A percentile compares a stretch with the other conserved stretches of the same genome.
Evolutionary conservation across 2,797 vertebrate species (phyloP).

Genomic region (Centroberyx gerrardi): DNA sequence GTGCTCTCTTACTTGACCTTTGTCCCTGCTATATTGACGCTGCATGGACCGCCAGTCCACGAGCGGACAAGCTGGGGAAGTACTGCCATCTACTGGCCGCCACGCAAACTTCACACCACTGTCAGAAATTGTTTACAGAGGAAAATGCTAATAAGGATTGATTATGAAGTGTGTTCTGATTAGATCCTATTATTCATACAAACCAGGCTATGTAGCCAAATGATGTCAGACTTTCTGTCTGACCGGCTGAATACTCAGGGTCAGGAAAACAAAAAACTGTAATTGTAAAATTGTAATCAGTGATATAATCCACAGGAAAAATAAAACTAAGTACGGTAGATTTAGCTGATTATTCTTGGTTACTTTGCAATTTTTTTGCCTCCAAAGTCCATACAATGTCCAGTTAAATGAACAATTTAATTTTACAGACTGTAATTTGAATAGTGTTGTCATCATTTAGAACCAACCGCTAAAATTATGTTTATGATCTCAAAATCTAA

Average conservation of each 20-base stretch:
- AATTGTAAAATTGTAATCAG: constrained; percentile 29
- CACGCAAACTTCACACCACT: constrained; percentile 10
- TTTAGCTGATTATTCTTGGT: constrained; percentile 27
- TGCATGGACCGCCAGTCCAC: neutral
- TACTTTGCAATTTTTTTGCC: constrained; percentile 6
- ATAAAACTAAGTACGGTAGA: constrained; percentile 8
- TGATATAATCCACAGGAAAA: constrained; percentile 13
- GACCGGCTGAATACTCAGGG: constrained; percentile 7
- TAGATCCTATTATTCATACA: constrained; percentile 57
- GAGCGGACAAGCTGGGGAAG: constrained; percentile 44
- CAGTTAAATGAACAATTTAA: neutral
- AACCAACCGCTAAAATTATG: neutral
- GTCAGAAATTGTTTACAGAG: neutral
- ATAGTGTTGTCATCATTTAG: neutral
- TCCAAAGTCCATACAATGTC: neutral
- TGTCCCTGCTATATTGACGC: constrained; percentile 51
- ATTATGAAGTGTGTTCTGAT: constrained; percentile 60
- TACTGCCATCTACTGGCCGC: constrained; percentile 82
- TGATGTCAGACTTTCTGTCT: neutral
- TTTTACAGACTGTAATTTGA: neutral
- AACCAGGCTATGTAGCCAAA: constrained; percentile 20
- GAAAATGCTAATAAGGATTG: constrained; percentile 31
- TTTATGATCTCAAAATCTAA: constrained; percentile 5
- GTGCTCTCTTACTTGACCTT: constrained; percentile 74
- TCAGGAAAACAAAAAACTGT: constrained; percentile 17